Evolutionary conservation across 1,140 invertebrate genomes (phyloP), one percentile per base, ranked within the genome.

Genomic region (Pseudomyrmex dendroicus): DNA sequence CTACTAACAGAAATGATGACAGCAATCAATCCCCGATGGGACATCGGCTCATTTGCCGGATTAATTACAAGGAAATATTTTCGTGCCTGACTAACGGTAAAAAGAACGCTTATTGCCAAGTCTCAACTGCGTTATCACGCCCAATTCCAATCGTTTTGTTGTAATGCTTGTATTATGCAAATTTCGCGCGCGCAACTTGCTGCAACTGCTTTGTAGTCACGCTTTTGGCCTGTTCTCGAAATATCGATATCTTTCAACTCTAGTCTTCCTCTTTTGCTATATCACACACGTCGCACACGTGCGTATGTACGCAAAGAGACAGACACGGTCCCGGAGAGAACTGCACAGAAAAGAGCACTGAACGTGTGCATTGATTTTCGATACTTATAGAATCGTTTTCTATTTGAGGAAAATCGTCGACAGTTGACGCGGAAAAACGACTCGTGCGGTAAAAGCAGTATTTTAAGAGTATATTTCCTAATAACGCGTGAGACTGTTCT

Each of bases 121-220:
- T 80, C 62, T 64, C 59, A 12, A 8, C 52, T 50, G 22, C 50
- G 46, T 82, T 84, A 70, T 78, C 83, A 56, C 50, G 22, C 8
- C 35, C 61, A 72, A 84, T 84, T 80, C 67, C 61, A 44, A 50
- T 80, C 67, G 46, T 22, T 73, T 22, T 67, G 44, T 48, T 74
- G 67, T 57, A 84, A 84, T 57, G 46, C 59, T 46, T 25, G 20
- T 52, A 70, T 84, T 84, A 84, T 84, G 76, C 59, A 84, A 82
- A 82, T 82, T 57, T n/a, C 48, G n/a, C 20, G 44, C 46, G 13
- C 35, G 35, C 35, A 35, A 35, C 35, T 35, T 35, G 35, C 35
- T 35, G 35, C 57, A 12, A 70, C 44, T 61, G 22, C 52, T 72
- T 63, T 72, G 61, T 64, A 84, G 46, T 82, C 62, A 20, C 67